Percentiles rank a stretch among this genome's conserved stretches.
These are phyloP conservation scores for Adelognathus sp. DNA, from an alignment of 2,888 invertebrate genomes.

Conservation along the genomic window DNA sequence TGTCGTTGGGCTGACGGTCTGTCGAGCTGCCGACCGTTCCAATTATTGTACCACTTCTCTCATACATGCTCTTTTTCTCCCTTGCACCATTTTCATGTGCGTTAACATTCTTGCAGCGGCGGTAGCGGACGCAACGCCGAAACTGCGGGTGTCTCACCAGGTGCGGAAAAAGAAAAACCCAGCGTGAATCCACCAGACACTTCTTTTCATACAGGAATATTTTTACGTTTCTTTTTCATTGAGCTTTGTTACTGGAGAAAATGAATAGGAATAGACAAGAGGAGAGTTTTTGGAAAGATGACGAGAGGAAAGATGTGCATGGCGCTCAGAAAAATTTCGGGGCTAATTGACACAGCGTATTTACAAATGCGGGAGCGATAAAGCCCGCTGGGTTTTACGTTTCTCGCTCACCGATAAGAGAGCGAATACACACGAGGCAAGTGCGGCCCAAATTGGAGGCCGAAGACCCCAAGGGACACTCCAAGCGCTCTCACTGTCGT, in stretches of 20 bases:
- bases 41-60: conserved; percentile 79
- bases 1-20: conserved; percentile 56
- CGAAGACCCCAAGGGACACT: conserved; percentile 36
- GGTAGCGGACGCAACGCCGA: too few species aligned
- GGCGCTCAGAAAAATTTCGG: conserved; percentile 14
- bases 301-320: background rate
- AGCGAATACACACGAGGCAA: conserved; percentile 2
- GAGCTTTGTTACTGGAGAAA: too few species aligned
- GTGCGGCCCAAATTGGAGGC: conserved; percentile 30
- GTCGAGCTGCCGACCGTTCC: conserved; percentile 78
- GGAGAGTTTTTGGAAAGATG: too few species aligned
- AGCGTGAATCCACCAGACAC: too few species aligned
- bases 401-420: conserved; percentile 24
- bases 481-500: background rate
- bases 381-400: background rate
- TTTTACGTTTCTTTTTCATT: too few species aligned
- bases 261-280: background rate
- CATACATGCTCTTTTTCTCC: too few species aligned
- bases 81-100: too few species aligned
- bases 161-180: too few species aligned
- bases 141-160: too few species aligned
- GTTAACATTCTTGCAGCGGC: too few species aligned
- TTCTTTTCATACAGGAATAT: too few species aligned
- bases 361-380: conserved; percentile 38
- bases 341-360: conserved; percentile 40